Percentiles rank a stretch among this genome's conserved stretches.
Evolutionary conservation across 2,888 invertebrate genomes (phyloP).

Genomic region (Brenthis daphne): DNA sequence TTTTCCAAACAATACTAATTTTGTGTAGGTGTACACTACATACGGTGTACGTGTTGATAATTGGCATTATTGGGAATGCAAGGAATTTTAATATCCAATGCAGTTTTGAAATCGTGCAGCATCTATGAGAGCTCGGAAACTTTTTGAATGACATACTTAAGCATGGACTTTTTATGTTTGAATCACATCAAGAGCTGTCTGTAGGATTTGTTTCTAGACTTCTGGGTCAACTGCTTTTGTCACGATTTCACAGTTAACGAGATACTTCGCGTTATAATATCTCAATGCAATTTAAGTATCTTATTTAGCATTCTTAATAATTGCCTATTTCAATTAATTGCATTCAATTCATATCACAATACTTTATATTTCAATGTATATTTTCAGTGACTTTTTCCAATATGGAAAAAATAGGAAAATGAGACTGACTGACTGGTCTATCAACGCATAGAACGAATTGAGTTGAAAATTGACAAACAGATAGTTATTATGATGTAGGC

Average conservation of each 20-base stretch:
- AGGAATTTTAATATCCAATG: slow-evolving; percentile 2
- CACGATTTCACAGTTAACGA: slow-evolving; percentile 36
- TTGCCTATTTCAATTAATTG: not conserved
- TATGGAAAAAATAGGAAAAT: too few species aligned
- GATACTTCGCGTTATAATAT: slow-evolving; percentile 34
- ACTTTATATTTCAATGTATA: too few species aligned
- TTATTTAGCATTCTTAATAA: not conserved
- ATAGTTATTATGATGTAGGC: too few species aligned
- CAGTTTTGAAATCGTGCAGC: not conserved
- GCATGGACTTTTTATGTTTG: slow-evolving; percentile 12
- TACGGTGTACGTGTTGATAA: slow-evolving; percentile 1
- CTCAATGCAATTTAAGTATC: slow-evolving; percentile 30
- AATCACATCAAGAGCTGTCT: slow-evolving; percentile 22
- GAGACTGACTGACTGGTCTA: too few species aligned
- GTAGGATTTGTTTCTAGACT: slow-evolving; percentile 38
- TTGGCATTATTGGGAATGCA: slow-evolving; percentile 7
- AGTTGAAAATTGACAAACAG: too few species aligned
- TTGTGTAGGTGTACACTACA: not conserved
- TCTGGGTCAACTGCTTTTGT: slow-evolving; percentile 40
- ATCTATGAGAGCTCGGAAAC: slow-evolving; percentile 6
- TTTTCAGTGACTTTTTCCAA: not conserved
- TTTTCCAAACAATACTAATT: not conserved
- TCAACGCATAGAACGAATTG: too few species aligned
- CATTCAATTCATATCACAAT: too few species aligned
- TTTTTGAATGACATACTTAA: slow-evolving; percentile 9